Base-by-base conservation (phyloP, 2,113 vertebrate genomes). In the Podarcis cretensis region DNA sequence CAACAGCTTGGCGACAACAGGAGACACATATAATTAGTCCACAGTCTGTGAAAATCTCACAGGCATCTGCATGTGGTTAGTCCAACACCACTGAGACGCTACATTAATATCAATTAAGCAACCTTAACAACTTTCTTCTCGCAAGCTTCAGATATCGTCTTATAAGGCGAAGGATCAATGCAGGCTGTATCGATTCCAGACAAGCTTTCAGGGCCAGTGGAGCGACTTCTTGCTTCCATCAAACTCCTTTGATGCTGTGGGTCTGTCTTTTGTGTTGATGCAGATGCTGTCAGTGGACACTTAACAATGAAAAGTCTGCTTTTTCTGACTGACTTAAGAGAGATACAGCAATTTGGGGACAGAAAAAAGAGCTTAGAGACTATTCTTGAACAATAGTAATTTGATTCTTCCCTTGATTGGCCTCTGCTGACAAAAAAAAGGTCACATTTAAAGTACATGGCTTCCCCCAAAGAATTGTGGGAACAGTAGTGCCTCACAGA, bases 131-230 rank as follows among this genome's bases (percentile, higher is more conserved):
- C n/a, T 21, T 76, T 48, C 20, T 80, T 23, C 35, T 0, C 0
- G 35, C 74, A 66, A 69, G 0, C 2, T 88, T 73, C 23, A 37
- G 75, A 79, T 40, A 37, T 63, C 21, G n/a, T 66, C 43, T 43
- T 0, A 0, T 0, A 43, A 48, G 78, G 13, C 0, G 0, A 87
- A 78, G 32, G 85, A 48, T 73, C 35, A 88, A 92, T 94, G 89
- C 89, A 27, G 63, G 87, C 18, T 48, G 82, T 85, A 20, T 25
- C 25, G 4, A 27, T 57, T 87, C 90, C 18, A 83, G 88, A 79
- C 59, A 48, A 23, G 63, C 66, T 78, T 73, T 77, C 66, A 87
- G 43, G 54, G 14, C 21, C 32, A 25, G 30, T 13, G 21, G 78
- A 86, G 40, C 65, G 66, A 86, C 5, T 13, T 37, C 16, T n/a